Percentiles rank a stretch among this genome's conserved stretches.
phyloP scores from a whole-genome alignment of 2,888 invertebrate genomes.

The Eugnorisma glareosa region DNA sequence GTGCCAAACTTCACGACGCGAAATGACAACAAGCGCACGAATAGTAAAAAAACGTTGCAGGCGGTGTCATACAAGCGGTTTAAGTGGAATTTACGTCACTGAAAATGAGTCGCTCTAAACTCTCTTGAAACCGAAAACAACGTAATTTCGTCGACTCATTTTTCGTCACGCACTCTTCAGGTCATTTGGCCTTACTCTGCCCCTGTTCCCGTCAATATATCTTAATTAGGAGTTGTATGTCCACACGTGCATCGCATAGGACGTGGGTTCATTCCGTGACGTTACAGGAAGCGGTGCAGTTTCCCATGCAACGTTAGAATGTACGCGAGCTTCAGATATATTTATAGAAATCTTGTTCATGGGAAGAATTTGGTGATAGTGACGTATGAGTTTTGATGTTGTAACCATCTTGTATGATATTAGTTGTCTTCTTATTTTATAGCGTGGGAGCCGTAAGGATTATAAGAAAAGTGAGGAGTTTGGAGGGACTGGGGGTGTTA shows the following conservation, averaged over 20 bases:
- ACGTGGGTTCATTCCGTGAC: slow-evolving; percentile 64
- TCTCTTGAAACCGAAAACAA: not conserved
- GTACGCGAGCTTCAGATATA: slow-evolving; percentile 43
- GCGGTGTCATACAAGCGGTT: not conserved
- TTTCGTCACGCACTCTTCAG: slow-evolving; percentile 7
- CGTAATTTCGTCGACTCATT: not conserved
- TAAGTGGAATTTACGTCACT: not conserved
- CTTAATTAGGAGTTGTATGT: slow-evolving; percentile 54
- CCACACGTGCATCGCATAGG: slow-evolving; percentile 51
- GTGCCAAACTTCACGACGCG: not conserved
- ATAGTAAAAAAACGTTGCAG: not conserved
- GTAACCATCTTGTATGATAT: slow-evolving; percentile 10
- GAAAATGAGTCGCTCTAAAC: not conserved
- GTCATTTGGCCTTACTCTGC: not conserved
- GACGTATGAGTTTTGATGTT: slow-evolving; percentile 38
- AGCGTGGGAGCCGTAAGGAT: not conserved
- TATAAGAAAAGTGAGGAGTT: not conserved
- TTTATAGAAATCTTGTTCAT: slow-evolving; percentile 48
- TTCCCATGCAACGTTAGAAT: slow-evolving; percentile 71
- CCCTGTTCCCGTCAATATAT: slow-evolving; percentile 31
- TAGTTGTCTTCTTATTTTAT: slow-evolving; percentile 1
- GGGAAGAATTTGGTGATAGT: slow-evolving; percentile 41
- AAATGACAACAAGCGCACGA: not conserved
- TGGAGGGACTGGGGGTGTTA: too few relatives aligned
- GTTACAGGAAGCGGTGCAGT: slow-evolving; percentile 78